These are phyloP conservation scores for Melikaiella ostensackeni DNA, from an alignment of 2,888 invertebrate species.

Conservation along the genomic window DNA sequence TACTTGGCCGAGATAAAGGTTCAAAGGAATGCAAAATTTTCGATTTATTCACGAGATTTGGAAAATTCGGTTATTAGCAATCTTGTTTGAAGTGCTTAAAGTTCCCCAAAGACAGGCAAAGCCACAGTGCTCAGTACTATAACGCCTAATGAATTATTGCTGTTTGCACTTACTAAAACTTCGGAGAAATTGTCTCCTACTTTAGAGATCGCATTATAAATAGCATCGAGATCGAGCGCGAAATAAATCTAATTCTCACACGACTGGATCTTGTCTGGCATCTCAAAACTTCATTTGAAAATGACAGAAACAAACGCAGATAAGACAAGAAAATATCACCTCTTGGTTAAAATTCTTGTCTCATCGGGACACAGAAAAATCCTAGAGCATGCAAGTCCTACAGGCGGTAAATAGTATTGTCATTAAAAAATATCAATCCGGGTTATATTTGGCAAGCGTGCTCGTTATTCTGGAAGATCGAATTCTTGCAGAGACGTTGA, in stretches of 20 bases:
- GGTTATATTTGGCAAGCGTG: slow-evolving; percentile 68
- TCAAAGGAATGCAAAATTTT: neutral
- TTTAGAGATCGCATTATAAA: slow-evolving; percentile 61
- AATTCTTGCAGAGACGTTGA: slow-evolving; percentile 51
- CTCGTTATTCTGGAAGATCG: slow-evolving; percentile 59
- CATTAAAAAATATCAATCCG: slow-evolving; percentile 69
- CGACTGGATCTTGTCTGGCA: slow-evolving; percentile 19
- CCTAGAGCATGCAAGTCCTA: slow-evolving; percentile 37
- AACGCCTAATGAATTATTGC: slow-evolving; percentile 66
- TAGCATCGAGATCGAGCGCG: slow-evolving; percentile 59
- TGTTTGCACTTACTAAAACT: slow-evolving; percentile 60
- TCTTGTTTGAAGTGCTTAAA: neutral
- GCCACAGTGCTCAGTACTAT: slow-evolving; percentile 63
- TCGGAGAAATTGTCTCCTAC: slow-evolving; percentile 56
- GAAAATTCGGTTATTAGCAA: neutral
- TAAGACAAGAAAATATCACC: slow-evolving; percentile 33
- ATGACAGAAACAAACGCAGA: slow-evolving; percentile 42
- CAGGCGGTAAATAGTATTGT: slow-evolving; percentile 56
- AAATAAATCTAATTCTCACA: slow-evolving; percentile 51
- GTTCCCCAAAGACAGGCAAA: slow-evolving; percentile 59
- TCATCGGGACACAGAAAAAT: slow-evolving; percentile 20
- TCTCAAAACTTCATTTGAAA: slow-evolving; percentile 34
- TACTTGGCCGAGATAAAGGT: slow-evolving; percentile 15
- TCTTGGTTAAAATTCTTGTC: slow-evolving; percentile 5
- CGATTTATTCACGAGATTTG: neutral